A percentile compares a stretch with the other conserved stretches of the same genome.
Conservation (phyloP, 2,113 vertebrate genomes). For the Rissa tridactyla region DNA sequence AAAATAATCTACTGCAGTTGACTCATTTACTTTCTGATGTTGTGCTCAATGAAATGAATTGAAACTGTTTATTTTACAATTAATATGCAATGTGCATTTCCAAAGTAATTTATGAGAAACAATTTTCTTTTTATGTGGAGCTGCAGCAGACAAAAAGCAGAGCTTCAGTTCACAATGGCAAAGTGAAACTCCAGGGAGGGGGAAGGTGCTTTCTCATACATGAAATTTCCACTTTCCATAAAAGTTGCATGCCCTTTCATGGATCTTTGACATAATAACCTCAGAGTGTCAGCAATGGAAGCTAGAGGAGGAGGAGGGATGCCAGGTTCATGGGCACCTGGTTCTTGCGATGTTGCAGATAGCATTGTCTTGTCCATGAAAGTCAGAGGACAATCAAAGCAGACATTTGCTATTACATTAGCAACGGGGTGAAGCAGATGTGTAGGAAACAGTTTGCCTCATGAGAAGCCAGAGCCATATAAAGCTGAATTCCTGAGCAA, state of each 20-base stretch:
- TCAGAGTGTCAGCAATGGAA: not conserved
- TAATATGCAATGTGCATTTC: constrained; percentile 57
- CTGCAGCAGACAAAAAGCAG: constrained; percentile 29
- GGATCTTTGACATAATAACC: not conserved
- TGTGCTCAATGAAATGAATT: constrained; percentile 68
- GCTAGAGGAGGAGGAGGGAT: not conserved
- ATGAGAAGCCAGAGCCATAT: not conserved
- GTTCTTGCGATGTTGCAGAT: not conserved
- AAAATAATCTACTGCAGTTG: constrained; percentile 68
- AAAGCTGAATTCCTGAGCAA: not conserved
- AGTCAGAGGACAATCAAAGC: not conserved
- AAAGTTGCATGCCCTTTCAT: not conserved
- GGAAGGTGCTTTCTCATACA: not conserved
- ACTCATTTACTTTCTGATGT: constrained; percentile 64
- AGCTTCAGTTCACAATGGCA: not conserved
- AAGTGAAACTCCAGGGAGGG: constrained; percentile 3
- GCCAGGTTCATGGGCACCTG: not conserved
- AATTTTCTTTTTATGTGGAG: constrained; percentile 54
- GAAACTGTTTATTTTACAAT: constrained; percentile 65
- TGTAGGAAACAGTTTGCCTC: not conserved
- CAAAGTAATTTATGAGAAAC: constrained; percentile 63
- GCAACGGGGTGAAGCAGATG: not conserved
- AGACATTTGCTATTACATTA: not conserved
- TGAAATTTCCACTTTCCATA: not conserved
- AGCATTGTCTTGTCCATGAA: not conserved